These are phyloP conservation scores for Brachyhypopomus gauderio DNA, from an alignment of 2,113 vertebrate genomes.

Conservation along the genomic window DNA sequence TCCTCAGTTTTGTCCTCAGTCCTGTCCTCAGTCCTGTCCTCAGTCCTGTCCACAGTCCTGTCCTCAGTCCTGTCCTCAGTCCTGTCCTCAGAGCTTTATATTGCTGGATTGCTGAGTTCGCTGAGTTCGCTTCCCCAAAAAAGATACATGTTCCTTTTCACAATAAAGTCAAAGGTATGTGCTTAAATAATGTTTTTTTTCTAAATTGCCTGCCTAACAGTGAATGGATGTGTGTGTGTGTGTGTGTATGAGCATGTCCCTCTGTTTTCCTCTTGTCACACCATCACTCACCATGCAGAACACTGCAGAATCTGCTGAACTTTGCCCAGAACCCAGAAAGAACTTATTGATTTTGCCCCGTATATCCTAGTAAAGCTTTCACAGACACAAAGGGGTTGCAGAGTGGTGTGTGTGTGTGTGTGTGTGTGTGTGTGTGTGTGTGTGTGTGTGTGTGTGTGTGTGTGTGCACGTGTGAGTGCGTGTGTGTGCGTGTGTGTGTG, in stretches of 20 bases:
- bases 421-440: constrained; percentile 31
- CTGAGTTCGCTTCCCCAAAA: too few relatives aligned
- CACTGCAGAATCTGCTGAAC: constrained; percentile 44
- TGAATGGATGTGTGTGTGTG: neutral
- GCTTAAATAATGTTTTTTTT: neutral
- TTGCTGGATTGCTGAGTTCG: too few relatives aligned
- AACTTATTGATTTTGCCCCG: constrained; percentile 45
- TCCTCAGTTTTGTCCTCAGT: too few relatives aligned
- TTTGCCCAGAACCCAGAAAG: constrained; percentile 41
- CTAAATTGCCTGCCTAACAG: neutral
- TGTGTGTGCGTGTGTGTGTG: constrained; percentile 21
- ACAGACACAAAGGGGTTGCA: constrained; percentile 33
- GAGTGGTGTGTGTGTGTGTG: constrained; percentile 28
- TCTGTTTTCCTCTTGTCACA: constrained; percentile 32
- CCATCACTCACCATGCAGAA: constrained; percentile 31
- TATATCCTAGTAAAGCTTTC: constrained; percentile 37
- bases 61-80: neutral
- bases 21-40: too few relatives aligned
- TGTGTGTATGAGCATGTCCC: neutral
- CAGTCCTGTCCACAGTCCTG: too few relatives aligned
- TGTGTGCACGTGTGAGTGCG: neutral
- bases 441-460: constrained; percentile 13
- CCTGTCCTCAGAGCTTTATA: neutral
- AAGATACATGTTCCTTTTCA: neutral
- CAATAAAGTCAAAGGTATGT: neutral